Evolutionary conservation across 2,888 invertebrate genomes (phyloP), one percentile per base, ranked within the genome.

Genomic region (Venusia cambrica): DNA sequence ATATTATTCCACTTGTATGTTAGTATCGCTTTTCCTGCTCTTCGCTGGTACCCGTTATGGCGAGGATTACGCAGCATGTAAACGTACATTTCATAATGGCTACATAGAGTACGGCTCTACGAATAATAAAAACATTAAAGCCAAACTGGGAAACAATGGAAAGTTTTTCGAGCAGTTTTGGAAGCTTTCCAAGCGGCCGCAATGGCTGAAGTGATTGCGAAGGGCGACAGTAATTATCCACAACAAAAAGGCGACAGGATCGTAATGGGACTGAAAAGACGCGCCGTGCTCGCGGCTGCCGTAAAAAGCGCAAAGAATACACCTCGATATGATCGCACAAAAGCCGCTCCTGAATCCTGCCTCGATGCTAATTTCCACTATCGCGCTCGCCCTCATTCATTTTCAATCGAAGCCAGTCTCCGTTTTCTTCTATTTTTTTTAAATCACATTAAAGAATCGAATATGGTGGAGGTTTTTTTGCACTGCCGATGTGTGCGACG

Each of bases 341-440:
- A 87, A 79, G 76, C 79, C 84, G 85, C 81, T 80, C 68, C 83
- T 79, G 83, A 75, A 79, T 83, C 83, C 81, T 78, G 73, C 78
- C 79, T 81, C 87, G 75, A 88, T 88, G 88, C 88, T 88, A 88
- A 88, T 88, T 88, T 87, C 87, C 84, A 84, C 87, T 87, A 87
- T 87, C 87, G 85, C 78, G 76, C 68, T 79, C 85, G 78, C 77
- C 73, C 85, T 85, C 87, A 84, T 85, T 87, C 87, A 85, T 87
- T 87, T 87, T 84, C 87, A 85, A 87, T 87, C 84, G 84, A 70
- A 84, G 67, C 75, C 79, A 74, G 72, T 64, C 73, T 76, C 74
- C 66, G 73, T 67, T 76, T 76, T 65, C 73, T 81, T 80, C 80
- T 84, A 83, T 87, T 85, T 87, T 87, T 85, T 83, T 66, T 46